Evolutionary conservation across 1,140 invertebrate genomes (phyloP).

Genomic region (Pseudomyrmex cubaensis): DNA sequence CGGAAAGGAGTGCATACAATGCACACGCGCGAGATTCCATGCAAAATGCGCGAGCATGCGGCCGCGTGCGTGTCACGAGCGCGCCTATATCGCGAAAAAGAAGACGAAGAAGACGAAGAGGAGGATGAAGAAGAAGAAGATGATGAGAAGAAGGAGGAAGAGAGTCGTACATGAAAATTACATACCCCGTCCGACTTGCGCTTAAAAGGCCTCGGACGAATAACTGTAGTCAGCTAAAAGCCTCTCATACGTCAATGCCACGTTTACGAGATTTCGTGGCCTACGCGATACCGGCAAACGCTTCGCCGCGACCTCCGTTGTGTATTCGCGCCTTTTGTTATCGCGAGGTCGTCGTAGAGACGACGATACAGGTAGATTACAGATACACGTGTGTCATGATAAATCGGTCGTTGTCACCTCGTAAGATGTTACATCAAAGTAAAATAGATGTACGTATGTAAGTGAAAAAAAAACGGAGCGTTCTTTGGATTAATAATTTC

Average conservation of each 20-base stretch:
- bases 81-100: slow-evolving; percentile 60
- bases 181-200: slow-evolving; percentile 69
- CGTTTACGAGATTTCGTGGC: slow-evolving; percentile 65
- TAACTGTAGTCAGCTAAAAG: slow-evolving; percentile 73
- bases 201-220: slow-evolving; percentile 72
- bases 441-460: no score
- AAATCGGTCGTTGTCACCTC: not conserved
- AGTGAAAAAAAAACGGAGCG: no score
- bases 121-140: no score
- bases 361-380: not conserved
- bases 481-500: no score
- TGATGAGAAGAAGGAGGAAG: not conserved
- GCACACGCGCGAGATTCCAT: slow-evolving; percentile 53
- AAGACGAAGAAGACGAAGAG: slow-evolving; percentile 21
- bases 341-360: not conserved
- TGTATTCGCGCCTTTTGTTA: not conserved
- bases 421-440: not conserved
- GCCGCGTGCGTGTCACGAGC: slow-evolving; percentile 62
- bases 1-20: slow-evolving; percentile 14
- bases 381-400: not conserved
- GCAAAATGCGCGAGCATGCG: slow-evolving; percentile 64
- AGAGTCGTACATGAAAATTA: slow-evolving; percentile 75
- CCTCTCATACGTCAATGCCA: slow-evolving; percentile 70
- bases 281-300: not conserved
- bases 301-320: not conserved